phyloP scores from a whole-genome alignment of 2,113 vertebrate species.

The Ia io region DNA sequence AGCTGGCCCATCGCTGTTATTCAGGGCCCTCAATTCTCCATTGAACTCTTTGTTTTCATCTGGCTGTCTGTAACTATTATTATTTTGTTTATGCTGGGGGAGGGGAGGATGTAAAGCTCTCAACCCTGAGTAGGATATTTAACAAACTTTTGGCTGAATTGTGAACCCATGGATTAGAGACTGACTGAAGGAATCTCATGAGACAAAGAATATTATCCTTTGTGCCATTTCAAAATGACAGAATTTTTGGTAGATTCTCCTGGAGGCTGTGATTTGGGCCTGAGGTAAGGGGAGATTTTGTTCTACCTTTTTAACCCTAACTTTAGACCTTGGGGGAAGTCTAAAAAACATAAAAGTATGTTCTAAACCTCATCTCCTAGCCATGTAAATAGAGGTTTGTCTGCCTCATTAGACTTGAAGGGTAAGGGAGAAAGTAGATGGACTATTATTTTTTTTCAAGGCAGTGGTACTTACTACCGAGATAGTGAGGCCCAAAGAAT shows the following conservation, averaged over 20 bases:
- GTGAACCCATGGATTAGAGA: neutral
- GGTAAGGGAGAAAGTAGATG: neutral
- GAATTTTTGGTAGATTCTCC: neutral
- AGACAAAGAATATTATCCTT: neutral
- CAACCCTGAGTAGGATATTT: neutral
- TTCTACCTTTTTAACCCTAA: neutral
- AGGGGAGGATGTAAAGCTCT: neutral
- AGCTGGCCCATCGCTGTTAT: too few relatives aligned
- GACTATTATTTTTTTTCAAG: neutral
- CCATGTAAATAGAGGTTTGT: neutral
- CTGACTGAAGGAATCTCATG: neutral
- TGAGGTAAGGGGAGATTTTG: neutral
- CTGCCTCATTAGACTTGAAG: neutral
- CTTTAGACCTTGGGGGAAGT: neutral
- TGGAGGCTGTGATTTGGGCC: neutral
- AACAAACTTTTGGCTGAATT: neutral
- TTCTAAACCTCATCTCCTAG: neutral
- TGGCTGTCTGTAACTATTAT: neutral
- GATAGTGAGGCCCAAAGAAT: neutral
- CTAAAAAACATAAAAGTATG: neutral
- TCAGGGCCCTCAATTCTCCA: neutral
- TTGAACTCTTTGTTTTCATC: neutral
- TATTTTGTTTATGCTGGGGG: neutral
- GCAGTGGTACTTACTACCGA: neutral
- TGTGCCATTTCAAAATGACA: neutral